Percentiles rank a stretch among this genome's conserved stretches.
These are phyloP conservation scores for Plotosus lineatus DNA, from an alignment of 2,113 vertebrate genomes.

Conservation along the genomic window DNA sequence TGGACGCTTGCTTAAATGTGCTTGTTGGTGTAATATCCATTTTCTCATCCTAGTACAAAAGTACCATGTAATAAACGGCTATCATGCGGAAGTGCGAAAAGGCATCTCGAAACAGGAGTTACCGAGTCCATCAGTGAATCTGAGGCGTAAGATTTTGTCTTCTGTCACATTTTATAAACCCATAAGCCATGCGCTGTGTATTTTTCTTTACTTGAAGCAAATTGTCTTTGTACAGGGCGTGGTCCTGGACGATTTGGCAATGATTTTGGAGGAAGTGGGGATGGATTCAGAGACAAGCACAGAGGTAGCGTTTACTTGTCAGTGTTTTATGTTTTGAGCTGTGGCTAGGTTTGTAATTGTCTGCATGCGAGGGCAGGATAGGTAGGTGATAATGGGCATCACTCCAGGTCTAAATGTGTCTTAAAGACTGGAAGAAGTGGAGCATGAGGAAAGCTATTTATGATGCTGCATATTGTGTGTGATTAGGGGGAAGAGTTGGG, in stretches of 20 bases:
- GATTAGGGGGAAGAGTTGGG: conserved; percentile 68
- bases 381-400: no score
- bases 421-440: no score
- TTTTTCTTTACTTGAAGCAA: neutral
- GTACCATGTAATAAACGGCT: conserved; percentile 90
- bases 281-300: conserved; percentile 73
- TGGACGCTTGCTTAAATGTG: no score
- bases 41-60: conserved; percentile 80
- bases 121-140: conserved; percentile 83
- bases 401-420: no score
- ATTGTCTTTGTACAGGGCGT: conserved; percentile 60
- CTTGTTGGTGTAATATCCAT: neutral
- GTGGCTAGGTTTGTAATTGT: no score
- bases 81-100: conserved; percentile 95
- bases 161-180: neutral
- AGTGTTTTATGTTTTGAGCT: no score
- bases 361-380: no score
- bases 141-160: conserved; percentile 65
- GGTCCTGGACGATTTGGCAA: conserved; percentile 62
- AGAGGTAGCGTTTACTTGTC: no score
- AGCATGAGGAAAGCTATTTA: no score
- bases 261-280: conserved; percentile 74
- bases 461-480: no score
- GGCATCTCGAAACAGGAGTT: conserved; percentile 92
- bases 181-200: neutral